Base-by-base conservation (phyloP, 1,140 invertebrate species). In the Drosophila bocki region DNA sequence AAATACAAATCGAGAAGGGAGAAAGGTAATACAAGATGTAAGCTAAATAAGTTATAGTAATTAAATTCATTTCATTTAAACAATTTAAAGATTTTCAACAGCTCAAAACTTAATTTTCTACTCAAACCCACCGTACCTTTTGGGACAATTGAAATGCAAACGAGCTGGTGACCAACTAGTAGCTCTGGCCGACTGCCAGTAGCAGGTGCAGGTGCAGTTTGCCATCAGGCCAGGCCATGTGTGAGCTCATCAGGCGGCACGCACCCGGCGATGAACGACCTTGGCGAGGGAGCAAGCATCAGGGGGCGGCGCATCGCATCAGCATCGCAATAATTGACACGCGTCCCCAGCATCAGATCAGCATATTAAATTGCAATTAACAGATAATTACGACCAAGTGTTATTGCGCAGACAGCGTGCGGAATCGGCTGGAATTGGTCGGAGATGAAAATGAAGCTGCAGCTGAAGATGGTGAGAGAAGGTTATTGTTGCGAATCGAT, bases 331-430 rank as follows among this genome's bases (percentile, higher is more conserved):
- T 64, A 45, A 79, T 51, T 65, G 51, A 45, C 58, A 67, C 57
- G 47, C 54, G 58, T 59, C 54, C 65, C 54, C 41, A 64, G 51
- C 41, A 63, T 47, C 26, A 37, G 65, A 44, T 41, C 51, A 53
- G 68, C 78, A 90, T 74, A 90, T 90, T 90, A 85, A 82, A 76
- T 74, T 44, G 57, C 63, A 85, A 90, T 90, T 90, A 90, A 75
- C 86, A 90, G 77, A 76, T 84, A 77, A 78, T 78, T 78, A 65
- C 47, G 7, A 29, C 29, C 53, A 75, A 79, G 56, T 67, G 37
- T 72, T 50, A 59, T 72, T 59, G 64, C 29, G 37, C 68, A 45
- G 39, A 44, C 41, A 39, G 41, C 59, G 26, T 68, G 35, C 29
- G 9, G 45, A 69, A 56, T 68, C 39, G 47, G n/a, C 19, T 47